These are phyloP conservation scores for Blennius ocellaris DNA, from an alignment of 2,113 vertebrate genomes.

Conservation along the genomic window DNA sequence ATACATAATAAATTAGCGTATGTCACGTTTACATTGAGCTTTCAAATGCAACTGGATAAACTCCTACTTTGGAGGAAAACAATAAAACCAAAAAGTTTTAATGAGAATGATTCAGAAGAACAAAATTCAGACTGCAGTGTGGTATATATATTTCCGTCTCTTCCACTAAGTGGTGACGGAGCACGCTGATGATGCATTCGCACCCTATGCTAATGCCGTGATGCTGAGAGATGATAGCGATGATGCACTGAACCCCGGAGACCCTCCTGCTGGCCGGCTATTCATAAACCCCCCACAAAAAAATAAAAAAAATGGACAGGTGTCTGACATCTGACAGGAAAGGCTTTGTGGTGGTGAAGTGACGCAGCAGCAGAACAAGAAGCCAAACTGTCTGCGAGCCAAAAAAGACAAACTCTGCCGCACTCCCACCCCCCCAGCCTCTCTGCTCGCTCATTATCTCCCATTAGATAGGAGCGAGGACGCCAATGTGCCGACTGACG, in stretches of 20 bases:
- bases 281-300: slow-evolving; percentile 6
- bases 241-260: slow-evolving; percentile 24
- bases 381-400: slow-evolving; percentile 4
- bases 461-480: neutral
- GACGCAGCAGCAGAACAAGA: slow-evolving; percentile 34
- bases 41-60: too few species aligned
- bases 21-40: too few species aligned
- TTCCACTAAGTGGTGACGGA: slow-evolving; percentile 10
- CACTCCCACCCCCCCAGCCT: neutral
- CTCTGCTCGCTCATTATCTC: slow-evolving; percentile 8
- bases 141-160: neutral
- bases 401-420: slow-evolving; percentile 5
- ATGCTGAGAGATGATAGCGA: slow-evolving; percentile 35
- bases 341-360: slow-evolving; percentile 22
- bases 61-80: too few species aligned
- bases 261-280: slow-evolving; percentile 28
- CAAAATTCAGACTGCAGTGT: too few species aligned
- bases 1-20: too few species aligned
- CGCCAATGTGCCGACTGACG: neutral
- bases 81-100: too few species aligned
- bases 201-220: slow-evolving; percentile 7
- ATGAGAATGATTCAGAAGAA: too few species aligned
- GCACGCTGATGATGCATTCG: slow-evolving; percentile 15
- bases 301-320: slow-evolving; percentile 19
- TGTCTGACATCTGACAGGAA: slow-evolving; percentile 49